Base-by-base conservation (phyloP, 1,140 invertebrate genomes). In the Bombus sibiricus region DNA sequence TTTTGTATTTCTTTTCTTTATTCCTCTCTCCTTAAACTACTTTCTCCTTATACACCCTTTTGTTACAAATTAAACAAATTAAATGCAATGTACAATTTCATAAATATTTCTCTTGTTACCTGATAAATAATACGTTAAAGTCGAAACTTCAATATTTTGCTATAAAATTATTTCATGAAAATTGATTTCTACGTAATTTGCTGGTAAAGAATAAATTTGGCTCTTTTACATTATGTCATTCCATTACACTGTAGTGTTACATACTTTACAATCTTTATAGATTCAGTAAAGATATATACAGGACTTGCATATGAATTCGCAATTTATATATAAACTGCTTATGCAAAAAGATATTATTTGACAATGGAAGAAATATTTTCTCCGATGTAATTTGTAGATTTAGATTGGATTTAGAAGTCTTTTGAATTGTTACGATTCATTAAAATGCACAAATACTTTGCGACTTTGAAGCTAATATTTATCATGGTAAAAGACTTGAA, bases 381-480 rank as follows among this genome's bases (percentile, higher is more conserved):
- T 53, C 66, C 13, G 37, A 53, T 22, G 18, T 53, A 53, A 53
- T 18, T 8, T 8, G 47, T 22, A 53, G 18, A 8, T 53, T 6
- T 53, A 53, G 6, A 22, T 22, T 8, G 18, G 47, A 53, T 72
- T 41, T 39, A 39, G 3, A 78, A 34, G 39, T 64, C 10, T 64
- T 8, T 43, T 6, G 28, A 34, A 64, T 32, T 1, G 15, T n/a
- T 43, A 32, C 39, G 39, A 22, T 22, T 41, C 28, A 62, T n/a
- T n/a, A 28, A 59, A 47, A 77, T 62, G 57, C 59, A 79, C 47
- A 79, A 76, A 76, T 66, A 78, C 32, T 64, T 64, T 18, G n/a
- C 57, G 57, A 78, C 18, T 32, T 32, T 78, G 10, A 78, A 64
- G 62, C 10, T 41, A 34, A 71, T 34, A 80, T 69, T 53, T 43